Conservation (phyloP, 1,140 invertebrate genomes). For the Onthophagus taurus region DNA sequence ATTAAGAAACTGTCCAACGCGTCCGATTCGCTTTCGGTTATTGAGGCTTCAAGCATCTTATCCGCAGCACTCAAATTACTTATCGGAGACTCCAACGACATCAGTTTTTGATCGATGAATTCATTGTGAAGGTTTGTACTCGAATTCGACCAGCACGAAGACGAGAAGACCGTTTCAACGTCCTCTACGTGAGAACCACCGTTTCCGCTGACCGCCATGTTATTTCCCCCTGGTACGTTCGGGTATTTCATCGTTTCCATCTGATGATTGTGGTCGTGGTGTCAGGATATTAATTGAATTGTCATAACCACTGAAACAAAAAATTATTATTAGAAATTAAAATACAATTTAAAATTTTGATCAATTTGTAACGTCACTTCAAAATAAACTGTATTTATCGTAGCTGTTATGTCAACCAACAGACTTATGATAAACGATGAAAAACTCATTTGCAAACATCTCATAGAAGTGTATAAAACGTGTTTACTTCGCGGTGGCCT, state of each 20-base stretch:
- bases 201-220: constrained; percentile 38
- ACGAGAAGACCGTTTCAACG: constrained; percentile 34
- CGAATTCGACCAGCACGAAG: constrained; percentile 35
- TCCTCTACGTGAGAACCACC: constrained; percentile 33
- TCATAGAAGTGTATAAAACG: no score
- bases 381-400: no score
- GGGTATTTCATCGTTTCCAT: constrained; percentile 40
- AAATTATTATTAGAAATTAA: background rate
- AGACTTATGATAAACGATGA: background rate
- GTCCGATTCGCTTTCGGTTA: constrained; percentile 42
- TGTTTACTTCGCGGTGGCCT: no score
- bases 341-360: no score
- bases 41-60: constrained; percentile 37
- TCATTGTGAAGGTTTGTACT: constrained; percentile 25
- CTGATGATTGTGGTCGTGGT: no score
- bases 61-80: constrained; percentile 39
- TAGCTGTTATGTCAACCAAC: background rate
- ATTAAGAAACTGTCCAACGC: constrained; percentile 54
- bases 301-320: background rate
- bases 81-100: constrained; percentile 30
- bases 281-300: background rate
- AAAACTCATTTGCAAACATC: background rate
- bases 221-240: constrained; percentile 36
- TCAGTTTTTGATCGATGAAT: constrained; percentile 33
- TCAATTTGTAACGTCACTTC: no score